Conservation (phyloP, 2,113 vertebrate species). For the Pogona vitticeps region DNA sequence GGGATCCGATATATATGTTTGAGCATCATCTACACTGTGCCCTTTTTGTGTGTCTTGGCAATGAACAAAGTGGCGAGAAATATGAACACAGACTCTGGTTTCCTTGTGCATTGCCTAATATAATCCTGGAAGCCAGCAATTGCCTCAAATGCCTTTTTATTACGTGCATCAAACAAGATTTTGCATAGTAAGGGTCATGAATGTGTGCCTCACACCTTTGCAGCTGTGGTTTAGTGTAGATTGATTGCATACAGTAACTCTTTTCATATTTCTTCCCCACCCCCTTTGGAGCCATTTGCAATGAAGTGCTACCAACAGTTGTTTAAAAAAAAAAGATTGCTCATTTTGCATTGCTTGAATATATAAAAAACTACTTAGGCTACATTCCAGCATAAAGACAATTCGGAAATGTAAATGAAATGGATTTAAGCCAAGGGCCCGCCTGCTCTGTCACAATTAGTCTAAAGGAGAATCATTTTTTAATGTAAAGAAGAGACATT, state of each 20-base stretch:
- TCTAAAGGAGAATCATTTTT: slow-evolving; percentile 72
- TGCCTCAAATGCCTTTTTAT: slow-evolving; percentile 72
- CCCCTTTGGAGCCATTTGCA: slow-evolving; percentile 56
- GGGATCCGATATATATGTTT: slow-evolving; percentile 30
- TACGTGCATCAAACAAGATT: slow-evolving; percentile 71
- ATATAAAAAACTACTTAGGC: slow-evolving; percentile 67
- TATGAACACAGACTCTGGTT: slow-evolving; percentile 44
- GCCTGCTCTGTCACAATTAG: slow-evolving; percentile 62
- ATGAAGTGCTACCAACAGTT: slow-evolving; percentile 67
- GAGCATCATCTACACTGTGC: slow-evolving; percentile 31
- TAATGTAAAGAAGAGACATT: slow-evolving; percentile 71
- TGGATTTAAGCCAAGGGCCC: slow-evolving; percentile 62
- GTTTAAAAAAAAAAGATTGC: slow-evolving; percentile 73
- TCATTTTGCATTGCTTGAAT: slow-evolving; percentile 71
- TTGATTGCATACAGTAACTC: slow-evolving; percentile 62
- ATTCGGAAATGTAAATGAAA: slow-evolving; percentile 71
- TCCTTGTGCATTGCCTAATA: slow-evolving; percentile 59
- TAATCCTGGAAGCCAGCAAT: slow-evolving; percentile 74
- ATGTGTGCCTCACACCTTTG: slow-evolving; percentile 69
- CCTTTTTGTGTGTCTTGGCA: slow-evolving; percentile 38
- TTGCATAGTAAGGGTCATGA: slow-evolving; percentile 60
- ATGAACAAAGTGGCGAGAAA: slow-evolving; percentile 61
- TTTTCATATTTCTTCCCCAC: slow-evolving; percentile 35
- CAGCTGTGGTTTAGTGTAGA: slow-evolving; percentile 66
- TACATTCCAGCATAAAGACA: slow-evolving; percentile 66